phyloP scores from a whole-genome alignment of 2,888 invertebrate genomes.

The Cataglyphis rosenhaueri region DNA sequence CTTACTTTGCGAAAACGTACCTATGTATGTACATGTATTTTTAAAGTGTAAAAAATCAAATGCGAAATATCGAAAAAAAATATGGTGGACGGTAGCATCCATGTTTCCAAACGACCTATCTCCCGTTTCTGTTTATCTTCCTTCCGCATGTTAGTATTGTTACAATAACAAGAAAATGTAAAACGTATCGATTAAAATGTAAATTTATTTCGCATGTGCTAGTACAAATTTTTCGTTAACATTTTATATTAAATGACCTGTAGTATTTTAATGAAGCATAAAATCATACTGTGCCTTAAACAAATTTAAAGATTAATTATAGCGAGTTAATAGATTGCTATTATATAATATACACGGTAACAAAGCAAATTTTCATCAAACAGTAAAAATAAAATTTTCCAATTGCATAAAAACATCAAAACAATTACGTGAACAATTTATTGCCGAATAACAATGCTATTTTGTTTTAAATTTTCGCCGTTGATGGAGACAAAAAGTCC shows the following conservation, averaged over 20 bases:
- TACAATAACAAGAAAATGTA: slow-evolving; percentile 17
- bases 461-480: neutral
- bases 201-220: neutral
- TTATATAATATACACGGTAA: neutral
- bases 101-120: neutral
- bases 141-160: slow-evolving; percentile 6
- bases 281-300: neutral
- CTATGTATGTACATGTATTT: neutral
- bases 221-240: neutral
- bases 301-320: neutral
- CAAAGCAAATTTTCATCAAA: slow-evolving; percentile 6
- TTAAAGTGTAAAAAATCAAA: slow-evolving; percentile 42
- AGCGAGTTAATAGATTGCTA: slow-evolving; percentile 3
- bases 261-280: neutral
- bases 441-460: neutral
- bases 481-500: neutral
- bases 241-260: neutral
- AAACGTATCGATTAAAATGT: neutral
- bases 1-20: slow-evolving; percentile 14
- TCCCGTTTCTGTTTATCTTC: neutral
- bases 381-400: no score
- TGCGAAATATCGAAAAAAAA: neutral
- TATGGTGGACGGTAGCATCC: neutral
- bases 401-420: neutral
- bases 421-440: neutral